These are phyloP conservation scores for Clepsis dumicolana DNA, from an alignment of 2,888 invertebrate genomes.

Conservation along the genomic window DNA sequence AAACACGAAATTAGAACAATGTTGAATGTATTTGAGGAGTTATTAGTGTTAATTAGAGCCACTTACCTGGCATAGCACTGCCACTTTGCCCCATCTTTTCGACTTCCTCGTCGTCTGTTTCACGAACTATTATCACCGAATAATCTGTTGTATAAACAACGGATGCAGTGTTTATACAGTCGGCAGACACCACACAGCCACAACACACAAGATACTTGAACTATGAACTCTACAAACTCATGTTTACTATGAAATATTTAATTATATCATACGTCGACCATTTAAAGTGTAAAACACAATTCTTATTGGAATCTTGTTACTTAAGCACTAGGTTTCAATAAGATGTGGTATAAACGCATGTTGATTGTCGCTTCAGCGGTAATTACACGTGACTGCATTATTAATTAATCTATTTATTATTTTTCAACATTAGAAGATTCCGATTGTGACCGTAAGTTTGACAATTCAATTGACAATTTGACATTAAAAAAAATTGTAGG, in stretches of 20 bases:
- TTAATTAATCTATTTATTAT: conserved; percentile 40
- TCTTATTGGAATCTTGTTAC: conserved; percentile 56
- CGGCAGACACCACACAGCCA: conserved; percentile 47
- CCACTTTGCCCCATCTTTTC: conserved; percentile 76
- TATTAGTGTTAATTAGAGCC: conserved; percentile 55
- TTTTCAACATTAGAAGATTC: conserved; percentile 32
- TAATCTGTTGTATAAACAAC: conserved; percentile 54
- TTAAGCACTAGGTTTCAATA: conserved; percentile 45
- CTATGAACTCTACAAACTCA: conserved; percentile 65
- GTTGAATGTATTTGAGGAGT: conserved; percentile 53
- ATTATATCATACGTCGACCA: conserved; percentile 47
- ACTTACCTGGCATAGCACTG: conserved; percentile 79
- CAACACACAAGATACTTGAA: conserved; percentile 62
- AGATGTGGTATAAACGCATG: conserved; percentile 37
- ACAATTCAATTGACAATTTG: conserved; percentile 29
- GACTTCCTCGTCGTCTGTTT: conserved; percentile 47
- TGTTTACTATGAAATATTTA: conserved; percentile 62
- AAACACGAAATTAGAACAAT: conserved; percentile 60
- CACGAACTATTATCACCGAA: conserved; percentile 49
- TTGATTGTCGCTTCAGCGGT: conserved; percentile 52
- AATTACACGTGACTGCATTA: conserved; percentile 53
- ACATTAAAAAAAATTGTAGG: conserved; percentile 4
- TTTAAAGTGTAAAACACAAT: conserved; percentile 41
- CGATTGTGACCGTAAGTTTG: conserved; percentile 37
- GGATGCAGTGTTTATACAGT: conserved; percentile 52